Conservation (phyloP, 2,113 vertebrate genomes). For the Heterochromis multidens region DNA sequence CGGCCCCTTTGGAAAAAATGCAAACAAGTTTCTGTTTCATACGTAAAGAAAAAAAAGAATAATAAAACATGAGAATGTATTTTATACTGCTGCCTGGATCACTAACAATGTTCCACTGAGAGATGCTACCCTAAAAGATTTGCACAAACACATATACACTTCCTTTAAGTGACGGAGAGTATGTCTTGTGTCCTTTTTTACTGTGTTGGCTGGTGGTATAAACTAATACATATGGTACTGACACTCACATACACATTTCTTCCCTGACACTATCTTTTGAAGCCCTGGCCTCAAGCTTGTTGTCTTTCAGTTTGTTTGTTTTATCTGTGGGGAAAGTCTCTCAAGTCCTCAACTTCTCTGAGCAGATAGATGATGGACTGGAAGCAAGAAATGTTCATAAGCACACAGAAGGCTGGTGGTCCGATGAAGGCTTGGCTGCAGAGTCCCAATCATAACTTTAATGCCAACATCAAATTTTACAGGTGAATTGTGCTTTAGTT, state of each 20-base stretch:
- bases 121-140: background rate
- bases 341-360: constrained; percentile 12
- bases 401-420: background rate
- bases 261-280: constrained; percentile 11
- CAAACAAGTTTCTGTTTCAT: background rate
- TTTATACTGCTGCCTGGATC: background rate
- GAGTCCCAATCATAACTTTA: background rate
- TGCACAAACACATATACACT: background rate
- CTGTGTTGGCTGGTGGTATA: background rate
- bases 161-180: constrained; percentile 10
- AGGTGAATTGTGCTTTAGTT: background rate
- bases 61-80: background rate
- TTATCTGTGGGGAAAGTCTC: constrained; percentile 17
- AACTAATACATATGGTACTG: background rate
- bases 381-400: background rate
- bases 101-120: background rate
- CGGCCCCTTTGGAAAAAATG: background rate
- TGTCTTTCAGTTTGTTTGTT: constrained; percentile 37
- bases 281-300: constrained; percentile 33
- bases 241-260: background rate
- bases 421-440: background rate
- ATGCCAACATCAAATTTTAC: background rate
- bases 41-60: background rate
- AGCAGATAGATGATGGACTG: constrained; percentile 12
- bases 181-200: background rate